Conservation (phyloP, 2,888 invertebrate genomes). For the Lathronympha strigana region DNA sequence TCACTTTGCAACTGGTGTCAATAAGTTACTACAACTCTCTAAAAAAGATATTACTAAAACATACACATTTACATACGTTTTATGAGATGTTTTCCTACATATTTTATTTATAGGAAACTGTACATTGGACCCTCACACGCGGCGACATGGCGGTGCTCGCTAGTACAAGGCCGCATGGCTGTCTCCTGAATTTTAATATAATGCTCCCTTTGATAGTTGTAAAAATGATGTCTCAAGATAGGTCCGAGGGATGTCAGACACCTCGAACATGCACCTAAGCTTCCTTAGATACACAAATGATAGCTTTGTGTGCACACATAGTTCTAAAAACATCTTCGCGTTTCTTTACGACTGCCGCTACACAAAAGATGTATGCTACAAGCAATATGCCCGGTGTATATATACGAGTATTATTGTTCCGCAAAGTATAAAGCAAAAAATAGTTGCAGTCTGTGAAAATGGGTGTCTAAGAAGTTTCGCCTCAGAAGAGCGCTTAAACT, state of each 20-base stretch:
- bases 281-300: conserved; percentile 22
- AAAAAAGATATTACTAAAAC: conserved; percentile 36
- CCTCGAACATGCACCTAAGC: conserved; percentile 2
- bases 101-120: conserved; percentile 63
- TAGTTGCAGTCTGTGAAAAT: conserved; percentile 34
- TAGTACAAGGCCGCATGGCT: conserved; percentile 70
- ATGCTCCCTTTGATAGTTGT: conserved; percentile 76
- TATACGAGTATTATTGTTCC: conserved; percentile 52
- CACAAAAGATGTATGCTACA: conserved; percentile 51
- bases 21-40: conserved; percentile 28
- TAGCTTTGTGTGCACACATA: conserved; percentile 22
- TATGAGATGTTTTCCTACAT: conserved; percentile 59
- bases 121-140: conserved; percentile 52
- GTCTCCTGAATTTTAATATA: conserved; percentile 78
- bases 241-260: conserved; percentile 36
- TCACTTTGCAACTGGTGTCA: conserved; percentile 7
- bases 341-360: conserved; percentile 50
- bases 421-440: conserved; percentile 49
- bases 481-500: conserved; percentile 28
- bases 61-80: conserved; percentile 55
- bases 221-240: conserved; percentile 72
- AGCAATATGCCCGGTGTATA: conserved; percentile 53
- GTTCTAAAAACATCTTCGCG: conserved; percentile 38
- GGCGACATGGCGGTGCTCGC: conserved; percentile 57
- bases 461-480: conserved; percentile 30